Evolutionary conservation across 1,140 invertebrate species (phyloP).

Genomic region (Scaptomyza hsui): DNA sequence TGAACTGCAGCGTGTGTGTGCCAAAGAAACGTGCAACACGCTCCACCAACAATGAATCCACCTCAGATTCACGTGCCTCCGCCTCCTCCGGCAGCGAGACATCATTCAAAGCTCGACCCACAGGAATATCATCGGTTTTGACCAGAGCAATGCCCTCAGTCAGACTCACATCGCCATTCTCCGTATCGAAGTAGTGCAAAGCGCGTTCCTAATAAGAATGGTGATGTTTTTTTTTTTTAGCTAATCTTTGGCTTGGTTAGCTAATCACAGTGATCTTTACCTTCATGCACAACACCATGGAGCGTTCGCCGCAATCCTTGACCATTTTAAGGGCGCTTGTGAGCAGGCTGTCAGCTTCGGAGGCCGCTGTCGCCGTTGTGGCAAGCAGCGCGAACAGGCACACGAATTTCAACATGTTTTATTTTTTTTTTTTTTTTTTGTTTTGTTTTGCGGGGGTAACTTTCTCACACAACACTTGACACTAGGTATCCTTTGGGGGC

Average conservation of each 20-base stretch:
- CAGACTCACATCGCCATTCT: slow-evolving; percentile 86
- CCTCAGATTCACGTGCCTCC: slow-evolving; percentile 89
- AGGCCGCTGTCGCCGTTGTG: slow-evolving; percentile 79
- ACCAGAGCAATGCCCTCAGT: slow-evolving; percentile 89
- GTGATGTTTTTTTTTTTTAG: background rate
- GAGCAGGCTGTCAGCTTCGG: slow-evolving; percentile 84
- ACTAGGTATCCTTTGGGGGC: slow-evolving; percentile 36
- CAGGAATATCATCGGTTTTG: slow-evolving; percentile 86
- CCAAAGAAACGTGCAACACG: slow-evolving; percentile 90
- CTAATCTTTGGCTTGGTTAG: background rate
- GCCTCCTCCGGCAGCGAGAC: slow-evolving; percentile 87
- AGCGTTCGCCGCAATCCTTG: slow-evolving; percentile 88
- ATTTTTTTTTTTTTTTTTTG: slow-evolving; percentile 51
- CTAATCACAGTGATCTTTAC: slow-evolving; percentile 74
- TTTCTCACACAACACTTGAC: slow-evolving; percentile 54
- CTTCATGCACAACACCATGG: slow-evolving; percentile 90
- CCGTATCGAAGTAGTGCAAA: slow-evolving; percentile 87
- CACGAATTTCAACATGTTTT: slow-evolving; percentile 86
- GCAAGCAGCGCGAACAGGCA: slow-evolving; percentile 85
- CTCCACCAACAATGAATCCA: slow-evolving; percentile 90
- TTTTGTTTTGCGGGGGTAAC: slow-evolving; percentile 1
- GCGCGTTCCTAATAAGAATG: slow-evolving; percentile 86
- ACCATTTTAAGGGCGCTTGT: slow-evolving; percentile 87
- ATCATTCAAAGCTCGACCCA: slow-evolving; percentile 84
- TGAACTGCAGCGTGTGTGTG: slow-evolving; percentile 91